A percentile compares a stretch with the other conserved stretches of the same genome.
Conservation (phyloP, 1,140 invertebrate genomes). For the Drosophila carrolli region DNA sequence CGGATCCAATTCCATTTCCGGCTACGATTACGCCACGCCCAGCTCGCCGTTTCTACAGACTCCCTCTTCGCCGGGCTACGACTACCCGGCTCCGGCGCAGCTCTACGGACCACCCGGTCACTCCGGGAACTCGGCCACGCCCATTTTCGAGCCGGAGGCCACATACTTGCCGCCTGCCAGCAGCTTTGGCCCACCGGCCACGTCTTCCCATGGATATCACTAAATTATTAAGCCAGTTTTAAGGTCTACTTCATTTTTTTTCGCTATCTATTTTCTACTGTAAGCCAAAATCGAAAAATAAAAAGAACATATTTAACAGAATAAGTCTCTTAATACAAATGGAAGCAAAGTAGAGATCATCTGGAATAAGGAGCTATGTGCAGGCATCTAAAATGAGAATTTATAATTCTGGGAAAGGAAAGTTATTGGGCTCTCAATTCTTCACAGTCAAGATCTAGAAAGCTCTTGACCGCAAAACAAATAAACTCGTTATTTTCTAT, state of each 20-base stretch:
- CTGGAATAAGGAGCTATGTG: background rate
- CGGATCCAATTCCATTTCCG: slow-evolving; percentile 25
- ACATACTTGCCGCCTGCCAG: slow-evolving; percentile 60
- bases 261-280: slow-evolving; percentile 20
- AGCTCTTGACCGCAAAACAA: background rate
- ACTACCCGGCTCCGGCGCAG: slow-evolving; percentile 54
- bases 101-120: slow-evolving; percentile 67
- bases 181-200: slow-evolving; percentile 52
- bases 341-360: background rate
- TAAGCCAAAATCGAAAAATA: slow-evolving; percentile 20
- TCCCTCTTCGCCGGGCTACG: slow-evolving; percentile 63
- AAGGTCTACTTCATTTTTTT: slow-evolving; percentile 12
- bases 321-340: background rate
- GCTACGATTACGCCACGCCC: slow-evolving; percentile 68
- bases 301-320: slow-evolving; percentile 1
- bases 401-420: background rate
- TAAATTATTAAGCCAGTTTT: slow-evolving; percentile 55
- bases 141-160: slow-evolving; percentile 70
- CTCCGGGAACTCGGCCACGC: slow-evolving; percentile 69
- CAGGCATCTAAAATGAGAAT: no score
- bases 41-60: slow-evolving; percentile 54
- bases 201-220: slow-evolving; percentile 62
- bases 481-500: background rate
- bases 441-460: background rate
- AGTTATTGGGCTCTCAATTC: background rate